Evolutionary conservation across 2,797 vertebrate genomes (phyloP).

Genomic region (Anolis apletophallus): DNA sequence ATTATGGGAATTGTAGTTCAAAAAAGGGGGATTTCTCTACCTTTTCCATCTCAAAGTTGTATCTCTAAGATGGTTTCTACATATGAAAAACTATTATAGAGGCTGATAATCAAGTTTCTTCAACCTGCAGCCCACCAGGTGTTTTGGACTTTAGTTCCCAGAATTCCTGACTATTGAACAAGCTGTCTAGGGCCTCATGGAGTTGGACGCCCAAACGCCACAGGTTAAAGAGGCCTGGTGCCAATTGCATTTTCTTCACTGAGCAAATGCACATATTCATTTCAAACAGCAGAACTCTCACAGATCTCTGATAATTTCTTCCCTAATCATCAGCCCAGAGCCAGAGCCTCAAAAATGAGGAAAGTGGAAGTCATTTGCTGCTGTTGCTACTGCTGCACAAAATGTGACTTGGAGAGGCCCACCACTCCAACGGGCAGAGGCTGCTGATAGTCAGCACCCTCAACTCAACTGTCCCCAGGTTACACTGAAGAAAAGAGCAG

Average conservation of each 20-base stretch:
- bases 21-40: no score
- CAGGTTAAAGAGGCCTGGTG: no score
- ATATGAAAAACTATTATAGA: slow-evolving; percentile 11
- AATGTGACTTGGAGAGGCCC: slow-evolving; percentile 51
- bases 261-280: slow-evolving; percentile 16
- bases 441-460: slow-evolving; percentile 35
- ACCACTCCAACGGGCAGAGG: slow-evolving; percentile 51
- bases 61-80: background rate
- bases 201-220: no score
- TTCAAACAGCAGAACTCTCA: background rate
- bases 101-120: background rate
- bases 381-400: slow-evolving; percentile 60
- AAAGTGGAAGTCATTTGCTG: slow-evolving; percentile 58
- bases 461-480: slow-evolving; percentile 47
- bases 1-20: no score
- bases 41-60: background rate
- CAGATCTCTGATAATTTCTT: slow-evolving; percentile 20
- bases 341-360: background rate
- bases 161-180: no score
- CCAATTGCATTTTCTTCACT: slow-evolving; percentile 9
- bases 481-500: slow-evolving; percentile 38
- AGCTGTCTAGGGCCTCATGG: no score
- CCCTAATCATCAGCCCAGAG: background rate
- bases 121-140: no score
- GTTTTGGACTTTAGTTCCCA: no score